phyloP scores from a whole-genome alignment of 2,113 vertebrate species.

The Eublepharis macularius region DNA sequence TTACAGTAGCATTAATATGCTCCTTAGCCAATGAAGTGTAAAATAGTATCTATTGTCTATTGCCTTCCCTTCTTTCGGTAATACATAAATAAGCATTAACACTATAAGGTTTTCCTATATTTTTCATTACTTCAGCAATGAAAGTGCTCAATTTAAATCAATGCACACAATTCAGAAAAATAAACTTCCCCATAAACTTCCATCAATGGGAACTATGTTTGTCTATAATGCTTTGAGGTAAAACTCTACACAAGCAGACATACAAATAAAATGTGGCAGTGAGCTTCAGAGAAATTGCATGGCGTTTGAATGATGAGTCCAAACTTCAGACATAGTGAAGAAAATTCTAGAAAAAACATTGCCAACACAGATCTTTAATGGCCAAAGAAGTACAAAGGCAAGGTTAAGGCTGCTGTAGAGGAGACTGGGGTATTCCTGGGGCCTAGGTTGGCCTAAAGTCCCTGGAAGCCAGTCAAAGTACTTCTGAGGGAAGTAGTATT shows the following conservation, averaged over 20 bases:
- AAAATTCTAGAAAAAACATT: not conserved
- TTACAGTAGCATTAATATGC: not conserved
- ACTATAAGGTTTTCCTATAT: not conserved
- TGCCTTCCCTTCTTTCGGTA: not conserved
- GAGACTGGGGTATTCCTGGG: too few relatives aligned
- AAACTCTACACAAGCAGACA: not conserved
- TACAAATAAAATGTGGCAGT: not conserved
- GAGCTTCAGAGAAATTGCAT: not conserved
- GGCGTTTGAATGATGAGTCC: not conserved
- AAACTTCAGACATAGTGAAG: not conserved
- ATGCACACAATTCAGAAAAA: not conserved
- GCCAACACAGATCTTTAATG: not conserved
- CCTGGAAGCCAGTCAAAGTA: too few relatives aligned
- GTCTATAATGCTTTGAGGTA: not conserved
- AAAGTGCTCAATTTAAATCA: not conserved
- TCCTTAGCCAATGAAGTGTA: not conserved
- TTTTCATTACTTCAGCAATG: not conserved
- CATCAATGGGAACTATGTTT: not conserved
- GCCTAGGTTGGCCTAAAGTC: too few relatives aligned
- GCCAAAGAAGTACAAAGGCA: not conserved
- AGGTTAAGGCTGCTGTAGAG: too few relatives aligned
- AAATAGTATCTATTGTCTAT: not conserved
- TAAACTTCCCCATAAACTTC: not conserved
- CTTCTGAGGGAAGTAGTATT: too few relatives aligned
- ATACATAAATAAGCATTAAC: not conserved